Conservation (phyloP, 2,888 invertebrate genomes). For the Synergus laeviventris region DNA sequence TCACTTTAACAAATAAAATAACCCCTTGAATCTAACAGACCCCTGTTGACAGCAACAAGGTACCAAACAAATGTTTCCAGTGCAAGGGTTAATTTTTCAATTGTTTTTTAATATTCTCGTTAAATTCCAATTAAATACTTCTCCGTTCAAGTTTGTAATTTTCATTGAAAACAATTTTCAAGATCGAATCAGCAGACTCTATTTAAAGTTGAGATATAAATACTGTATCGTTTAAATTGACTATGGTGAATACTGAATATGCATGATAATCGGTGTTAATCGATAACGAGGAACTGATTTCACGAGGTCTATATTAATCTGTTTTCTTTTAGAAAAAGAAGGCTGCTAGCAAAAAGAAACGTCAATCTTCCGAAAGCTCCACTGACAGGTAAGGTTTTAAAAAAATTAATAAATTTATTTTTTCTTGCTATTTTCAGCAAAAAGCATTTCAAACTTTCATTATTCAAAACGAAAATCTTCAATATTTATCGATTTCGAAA, state of each 20-base stretch:
- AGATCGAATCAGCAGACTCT: conserved; percentile 63
- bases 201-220: conserved; percentile 45
- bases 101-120: not conserved
- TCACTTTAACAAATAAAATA: too few species aligned
- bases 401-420: too few species aligned
- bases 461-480: conserved; percentile 1
- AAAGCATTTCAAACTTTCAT: not conserved
- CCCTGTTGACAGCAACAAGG: too few species aligned
- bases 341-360: conserved; percentile 78
- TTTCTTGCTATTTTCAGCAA: too few species aligned
- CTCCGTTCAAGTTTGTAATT: not conserved
- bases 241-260: conserved; percentile 62
- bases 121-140: not conserved
- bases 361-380: conserved; percentile 78
- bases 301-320: conserved; percentile 54
- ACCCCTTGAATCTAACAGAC: too few species aligned
- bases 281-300: conserved; percentile 42
- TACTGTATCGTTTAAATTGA: conserved; percentile 57
- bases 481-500: not conserved
- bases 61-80: too few species aligned
- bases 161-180: not conserved
- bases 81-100: not conserved
- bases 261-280: conserved; percentile 70
- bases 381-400: conserved; percentile 77
- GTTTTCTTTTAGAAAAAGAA: conserved; percentile 78